Percentiles rank a stretch among this genome's conserved stretches.
phyloP scores from a whole-genome alignment of 2,113 vertebrate genomes.

The Bos taurus region ARS-UCD2.0 NC_037332.1:118946001-118946500 shows the following conservation, averaged over 20 bases:
- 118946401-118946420: rapidly evolving
- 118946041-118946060: rapidly evolving
- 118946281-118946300: background rate
- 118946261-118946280: background rate
- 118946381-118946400: rapidly evolving
- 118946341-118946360: rapidly evolving
- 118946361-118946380: background rate
- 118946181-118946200: rapidly evolving
- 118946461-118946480: background rate
- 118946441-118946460: background rate
- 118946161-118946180: background rate
- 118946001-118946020: rapidly evolving
- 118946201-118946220: background rate
- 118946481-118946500: rapidly evolving
- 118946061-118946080: rapidly evolving
- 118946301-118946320: rapidly evolving
- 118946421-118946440: background rate
- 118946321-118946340: background rate
- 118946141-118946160: background rate
- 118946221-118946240: background rate
- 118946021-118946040: rapidly evolving
- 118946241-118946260: background rate
- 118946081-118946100: rapidly evolving
- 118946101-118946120: background rate
- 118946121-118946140: rapidly evolving